Evolutionary conservation across 2,888 invertebrate genomes (phyloP).

Genomic region (Coecobrya sp.): DNA sequence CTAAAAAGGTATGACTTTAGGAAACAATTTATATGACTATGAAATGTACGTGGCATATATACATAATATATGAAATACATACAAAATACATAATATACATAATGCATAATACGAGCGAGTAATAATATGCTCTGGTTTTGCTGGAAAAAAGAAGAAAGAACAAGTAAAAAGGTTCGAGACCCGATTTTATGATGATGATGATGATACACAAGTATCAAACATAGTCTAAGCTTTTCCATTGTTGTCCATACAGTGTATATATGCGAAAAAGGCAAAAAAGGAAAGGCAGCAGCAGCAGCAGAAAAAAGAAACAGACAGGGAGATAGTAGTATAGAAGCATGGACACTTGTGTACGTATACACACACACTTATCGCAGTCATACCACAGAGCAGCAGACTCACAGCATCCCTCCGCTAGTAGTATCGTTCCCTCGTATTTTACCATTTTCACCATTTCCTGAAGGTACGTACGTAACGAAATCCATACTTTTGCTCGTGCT

Average conservation of each 20-base stretch:
- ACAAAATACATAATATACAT: conserved; percentile 35
- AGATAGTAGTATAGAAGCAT: conserved; percentile 16
- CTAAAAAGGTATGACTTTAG: conserved; percentile 70
- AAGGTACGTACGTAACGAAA: conserved; percentile 67
- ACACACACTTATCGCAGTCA: conserved; percentile 22
- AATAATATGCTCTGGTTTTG: conserved; percentile 45
- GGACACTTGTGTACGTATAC: conserved; percentile 24
- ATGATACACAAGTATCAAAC: conserved; percentile 78
- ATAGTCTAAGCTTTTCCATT: conserved; percentile 73
- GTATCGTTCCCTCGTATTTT: conserved; percentile 64
- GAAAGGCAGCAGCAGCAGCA: conserved; percentile 2
- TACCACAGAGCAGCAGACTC: neutral
- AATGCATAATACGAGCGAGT: conserved; percentile 20
- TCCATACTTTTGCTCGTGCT: conserved; percentile 65
- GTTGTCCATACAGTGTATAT: conserved; percentile 52
- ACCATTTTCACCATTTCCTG: conserved; percentile 75
- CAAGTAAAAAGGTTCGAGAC: conserved; percentile 79
- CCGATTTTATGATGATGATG: conserved; percentile 77
- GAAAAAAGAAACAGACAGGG: neutral
- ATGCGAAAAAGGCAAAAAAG: conserved; percentile 4
- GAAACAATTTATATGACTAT: neutral
- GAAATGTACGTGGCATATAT: neutral
- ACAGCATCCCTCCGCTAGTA: conserved; percentile 61
- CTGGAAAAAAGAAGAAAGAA: conserved; percentile 45
- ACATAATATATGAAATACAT: neutral